Conservation (phyloP, 2,113 vertebrate genomes). For the Hystrix cristata region DNA sequence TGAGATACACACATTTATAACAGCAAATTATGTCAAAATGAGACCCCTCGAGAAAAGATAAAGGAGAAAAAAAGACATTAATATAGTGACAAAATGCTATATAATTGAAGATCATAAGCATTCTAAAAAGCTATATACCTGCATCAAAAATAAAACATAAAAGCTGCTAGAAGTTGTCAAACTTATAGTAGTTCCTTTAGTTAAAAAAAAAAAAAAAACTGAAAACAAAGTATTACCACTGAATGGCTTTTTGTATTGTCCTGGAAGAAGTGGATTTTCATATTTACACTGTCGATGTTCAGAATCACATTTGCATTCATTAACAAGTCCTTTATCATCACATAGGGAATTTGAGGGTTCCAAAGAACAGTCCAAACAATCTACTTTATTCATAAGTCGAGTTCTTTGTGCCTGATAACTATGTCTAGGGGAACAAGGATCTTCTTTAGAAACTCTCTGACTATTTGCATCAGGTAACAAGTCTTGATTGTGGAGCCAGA, state of each 20-base stretch:
- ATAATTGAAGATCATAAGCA: background rate
- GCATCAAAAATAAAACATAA: conserved; percentile 51
- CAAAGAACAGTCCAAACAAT: conserved; percentile 54
- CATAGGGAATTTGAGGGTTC: conserved; percentile 26
- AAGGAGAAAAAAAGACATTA: background rate
- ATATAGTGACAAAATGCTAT: conserved; percentile 9
- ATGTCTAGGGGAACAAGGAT: conserved; percentile 10
- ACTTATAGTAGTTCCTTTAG: conserved; percentile 35
- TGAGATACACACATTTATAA: conserved; percentile 9
- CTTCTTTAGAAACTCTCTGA: background rate
- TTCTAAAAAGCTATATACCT: conserved; percentile 24
- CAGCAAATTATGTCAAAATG: conserved; percentile 46
- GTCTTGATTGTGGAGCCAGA: conserved; percentile 87
- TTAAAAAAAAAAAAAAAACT: conserved; percentile 17
- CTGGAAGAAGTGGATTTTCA: conserved; percentile 21
- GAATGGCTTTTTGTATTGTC: conserved; percentile 64
- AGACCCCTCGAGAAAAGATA: conserved; percentile 15
- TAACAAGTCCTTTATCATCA: conserved; percentile 63
- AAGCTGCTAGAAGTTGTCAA: background rate
- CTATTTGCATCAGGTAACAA: conserved; percentile 73
- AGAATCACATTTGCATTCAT: conserved; percentile 37
- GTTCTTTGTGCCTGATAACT: conserved; percentile 56
- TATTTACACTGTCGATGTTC: background rate
- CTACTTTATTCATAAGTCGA: conserved; percentile 66
- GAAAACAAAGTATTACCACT: conserved; percentile 82